These are phyloP conservation scores for Pedetes capensis DNA, from an alignment of 2,113 vertebrate genomes.

Conservation along the genomic window DNA sequence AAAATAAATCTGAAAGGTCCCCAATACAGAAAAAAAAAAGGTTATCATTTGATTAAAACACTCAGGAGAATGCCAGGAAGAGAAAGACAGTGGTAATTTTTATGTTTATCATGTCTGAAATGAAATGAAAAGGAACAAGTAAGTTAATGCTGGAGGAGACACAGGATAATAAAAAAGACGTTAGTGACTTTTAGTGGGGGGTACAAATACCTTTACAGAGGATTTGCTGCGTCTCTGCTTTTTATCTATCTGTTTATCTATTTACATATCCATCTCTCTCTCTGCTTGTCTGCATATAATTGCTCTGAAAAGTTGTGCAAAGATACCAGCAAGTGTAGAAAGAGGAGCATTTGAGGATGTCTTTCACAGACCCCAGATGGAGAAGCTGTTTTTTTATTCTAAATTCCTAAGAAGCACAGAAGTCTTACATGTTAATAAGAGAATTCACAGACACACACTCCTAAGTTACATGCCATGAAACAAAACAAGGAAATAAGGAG, in stretches of 20 bases:
- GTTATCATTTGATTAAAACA: conserved; percentile 38
- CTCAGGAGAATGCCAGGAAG: not conserved
- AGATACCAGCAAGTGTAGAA: conserved; percentile 5
- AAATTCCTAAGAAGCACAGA: conserved; percentile 58
- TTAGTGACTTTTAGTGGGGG: not conserved
- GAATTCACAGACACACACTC: conserved; percentile 53
- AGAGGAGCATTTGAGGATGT: conserved; percentile 9
- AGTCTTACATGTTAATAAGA: conserved; percentile 53
- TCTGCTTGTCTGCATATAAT: not conserved
- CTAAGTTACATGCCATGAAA: conserved; percentile 45
- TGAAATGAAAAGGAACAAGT: conserved; percentile 12
- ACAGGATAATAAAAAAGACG: not conserved
- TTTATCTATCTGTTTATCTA: not conserved
- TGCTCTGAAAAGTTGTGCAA: conserved; percentile 60
- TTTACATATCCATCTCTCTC: not conserved
- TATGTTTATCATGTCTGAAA: conserved; percentile 33
- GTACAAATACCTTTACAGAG: not conserved
- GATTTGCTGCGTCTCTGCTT: not conserved
- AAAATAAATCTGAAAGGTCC: not conserved
- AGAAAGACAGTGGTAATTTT: conserved; percentile 25
- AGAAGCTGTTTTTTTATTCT: conserved; percentile 66
- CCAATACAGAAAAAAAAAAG: not conserved
- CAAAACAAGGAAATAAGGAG: conserved; percentile 57
- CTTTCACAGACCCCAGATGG: conserved; percentile 64
- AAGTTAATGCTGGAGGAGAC: not conserved